A percentile compares a stretch with the other conserved stretches of the same genome.
phyloP scores from a whole-genome alignment of 2,797 vertebrate genomes.

The Sarcophilus harrisii region DNA sequence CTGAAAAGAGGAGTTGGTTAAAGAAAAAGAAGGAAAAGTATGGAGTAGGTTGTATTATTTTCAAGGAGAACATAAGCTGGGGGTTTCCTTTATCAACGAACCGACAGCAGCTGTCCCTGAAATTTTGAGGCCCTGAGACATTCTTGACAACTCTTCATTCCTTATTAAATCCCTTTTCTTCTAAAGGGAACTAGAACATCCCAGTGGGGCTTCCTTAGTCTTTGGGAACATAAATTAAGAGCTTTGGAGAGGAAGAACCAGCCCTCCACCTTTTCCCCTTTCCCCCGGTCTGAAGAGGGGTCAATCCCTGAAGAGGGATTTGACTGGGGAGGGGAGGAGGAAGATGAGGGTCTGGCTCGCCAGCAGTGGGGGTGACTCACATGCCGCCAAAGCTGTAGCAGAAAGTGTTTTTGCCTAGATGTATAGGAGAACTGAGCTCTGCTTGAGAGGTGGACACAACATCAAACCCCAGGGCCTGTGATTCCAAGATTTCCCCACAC shows the following conservation, averaged over 20 bases:
- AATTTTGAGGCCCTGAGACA: not conserved
- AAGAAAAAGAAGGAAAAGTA: constrained; percentile 6
- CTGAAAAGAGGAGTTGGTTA: not conserved
- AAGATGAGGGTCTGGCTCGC: not conserved
- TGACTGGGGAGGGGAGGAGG: not conserved
- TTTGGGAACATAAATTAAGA: not conserved
- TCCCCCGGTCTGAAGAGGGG: constrained; percentile 40
- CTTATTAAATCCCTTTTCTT: constrained; percentile 21
- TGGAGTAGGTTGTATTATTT: not conserved
- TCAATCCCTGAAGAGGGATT: not conserved
- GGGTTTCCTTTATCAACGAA: constrained; percentile 69
- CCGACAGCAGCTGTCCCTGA: constrained; percentile 43
- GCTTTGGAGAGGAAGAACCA: not conserved
- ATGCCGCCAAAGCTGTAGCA: constrained; percentile 38
- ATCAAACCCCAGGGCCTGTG: constrained; percentile 57
- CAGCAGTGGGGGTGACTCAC: constrained; percentile 67
- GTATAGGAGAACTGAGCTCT: constrained; percentile 59
- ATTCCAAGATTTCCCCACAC: not conserved
- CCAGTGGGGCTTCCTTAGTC: constrained; percentile 6
- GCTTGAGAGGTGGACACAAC: constrained; percentile 58
- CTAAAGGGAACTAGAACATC: not conserved
- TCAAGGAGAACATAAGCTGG: constrained; percentile 42
- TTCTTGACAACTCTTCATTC: constrained; percentile 34
- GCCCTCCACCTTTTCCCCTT: not conserved
- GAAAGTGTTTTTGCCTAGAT: not conserved